Conservation (phyloP, 92 coral and sea anemone genomes). For the Parazoanthus darwini region DNA sequence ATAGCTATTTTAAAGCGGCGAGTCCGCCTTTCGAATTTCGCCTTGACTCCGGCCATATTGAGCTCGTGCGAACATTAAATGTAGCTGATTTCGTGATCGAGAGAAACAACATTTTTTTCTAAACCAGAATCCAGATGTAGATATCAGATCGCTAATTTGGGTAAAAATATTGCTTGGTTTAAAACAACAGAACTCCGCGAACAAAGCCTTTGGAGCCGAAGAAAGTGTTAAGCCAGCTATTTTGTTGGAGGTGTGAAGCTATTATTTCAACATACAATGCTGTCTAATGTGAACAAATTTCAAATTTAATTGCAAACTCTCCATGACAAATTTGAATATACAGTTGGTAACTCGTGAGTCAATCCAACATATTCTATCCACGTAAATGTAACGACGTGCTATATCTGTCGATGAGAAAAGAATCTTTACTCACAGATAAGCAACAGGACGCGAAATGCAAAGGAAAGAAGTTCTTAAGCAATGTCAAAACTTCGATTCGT, state of each 20-base stretch:
- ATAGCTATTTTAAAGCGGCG: not conserved
- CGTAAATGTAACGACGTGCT: not conserved
- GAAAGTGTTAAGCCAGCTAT: constrained; percentile 44
- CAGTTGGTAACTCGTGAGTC: not conserved
- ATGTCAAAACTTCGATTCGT: not conserved
- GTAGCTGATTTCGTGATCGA: not conserved
- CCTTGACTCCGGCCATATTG: not conserved
- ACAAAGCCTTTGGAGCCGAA: constrained; percentile 32
- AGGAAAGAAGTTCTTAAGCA: not conserved
- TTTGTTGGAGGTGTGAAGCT: constrained; percentile 65
- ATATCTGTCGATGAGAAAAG: not conserved
- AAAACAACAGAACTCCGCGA: constrained; percentile 15
- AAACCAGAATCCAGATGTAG: not conserved
- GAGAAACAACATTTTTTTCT: constrained; percentile 1
- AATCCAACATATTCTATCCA: constrained; percentile 1
- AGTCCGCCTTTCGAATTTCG: not conserved
- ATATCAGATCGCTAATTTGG: constrained; percentile 22
- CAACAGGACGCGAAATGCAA: not conserved
- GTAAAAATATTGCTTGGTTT: constrained; percentile 9
- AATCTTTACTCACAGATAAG: not conserved
- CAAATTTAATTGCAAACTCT: constrained; percentile 42
- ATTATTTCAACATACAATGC: constrained; percentile 47
- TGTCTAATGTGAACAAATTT: constrained; percentile 51
- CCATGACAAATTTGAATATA: constrained; percentile 37
- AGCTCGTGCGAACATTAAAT: not conserved